These are phyloP conservation scores for Hippopotamyrus pictus DNA, from an alignment of 2,797 vertebrate genomes.

Conservation along the genomic window DNA sequence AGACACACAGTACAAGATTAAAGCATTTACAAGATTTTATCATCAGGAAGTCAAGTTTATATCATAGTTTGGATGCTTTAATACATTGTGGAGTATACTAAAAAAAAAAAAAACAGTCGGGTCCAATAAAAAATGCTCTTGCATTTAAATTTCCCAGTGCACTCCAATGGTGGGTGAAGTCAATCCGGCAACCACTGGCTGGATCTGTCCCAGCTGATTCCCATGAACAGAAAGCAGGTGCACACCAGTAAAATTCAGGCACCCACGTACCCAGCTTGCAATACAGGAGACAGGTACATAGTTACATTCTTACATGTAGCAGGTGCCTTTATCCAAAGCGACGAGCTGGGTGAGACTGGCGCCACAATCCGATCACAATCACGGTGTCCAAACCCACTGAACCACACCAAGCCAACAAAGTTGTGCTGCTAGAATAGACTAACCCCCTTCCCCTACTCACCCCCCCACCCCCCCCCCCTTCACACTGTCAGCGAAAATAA, in stretches of 20 bases:
- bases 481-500: slow-evolving; percentile 22
- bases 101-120: slow-evolving; percentile 7
- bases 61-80: slow-evolving; percentile 40
- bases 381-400: not conserved
- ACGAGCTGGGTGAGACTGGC: not conserved
- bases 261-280: not conserved
- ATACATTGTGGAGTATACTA: slow-evolving; percentile 51
- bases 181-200: not conserved
- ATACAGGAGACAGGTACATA: not conserved
- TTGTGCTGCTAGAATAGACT: not conserved
- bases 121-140: not conserved
- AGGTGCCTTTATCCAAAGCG: not conserved
- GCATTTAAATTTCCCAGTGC: not conserved
- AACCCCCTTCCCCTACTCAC: not conserved
- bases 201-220: not conserved
- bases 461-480: too few relatives aligned
- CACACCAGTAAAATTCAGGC: slow-evolving; percentile 11
- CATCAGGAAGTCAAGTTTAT: slow-evolving; percentile 47
- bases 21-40: slow-evolving; percentile 56
- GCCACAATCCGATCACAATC: not conserved
- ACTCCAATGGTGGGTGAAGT: not conserved
- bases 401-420: not conserved
- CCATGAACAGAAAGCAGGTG: not conserved
- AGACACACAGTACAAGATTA: slow-evolving; percentile 49
- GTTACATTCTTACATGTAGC: not conserved